phyloP scores from a whole-genome alignment of 35 echinoderm and acorn worm genomes.

The Ophiothrix spiculata region DNA sequence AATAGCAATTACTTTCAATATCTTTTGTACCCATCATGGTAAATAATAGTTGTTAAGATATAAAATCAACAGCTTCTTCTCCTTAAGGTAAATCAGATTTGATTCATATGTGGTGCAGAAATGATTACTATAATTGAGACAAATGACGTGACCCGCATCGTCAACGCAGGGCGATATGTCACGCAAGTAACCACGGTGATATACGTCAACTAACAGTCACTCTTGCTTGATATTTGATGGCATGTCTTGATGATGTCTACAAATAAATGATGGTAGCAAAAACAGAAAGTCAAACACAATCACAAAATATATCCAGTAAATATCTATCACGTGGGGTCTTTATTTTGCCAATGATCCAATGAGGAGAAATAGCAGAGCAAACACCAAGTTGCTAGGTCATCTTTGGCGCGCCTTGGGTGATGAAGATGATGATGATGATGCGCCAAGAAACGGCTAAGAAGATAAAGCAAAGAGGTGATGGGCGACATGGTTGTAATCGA shows the following conservation, averaged over 20 bases:
- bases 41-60: not conserved
- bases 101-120: not conserved
- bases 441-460: not conserved
- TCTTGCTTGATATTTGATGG: not conserved
- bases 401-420: not conserved
- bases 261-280: not conserved
- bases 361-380: not conserved
- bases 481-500: not conserved
- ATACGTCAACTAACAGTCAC: not conserved
- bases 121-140: not conserved
- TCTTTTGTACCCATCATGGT: not conserved
- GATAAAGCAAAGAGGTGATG: not conserved
- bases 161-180: not conserved
- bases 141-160: not conserved
- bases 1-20: not conserved
- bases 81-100: not conserved
- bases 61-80: too few relatives aligned
- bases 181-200: not conserved
- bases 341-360: not conserved
- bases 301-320: not conserved
- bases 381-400: not conserved
- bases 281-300: constrained; percentile 2
- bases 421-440: not conserved
- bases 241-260: not conserved
- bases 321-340: constrained; percentile 7